phyloP scores from a whole-genome alignment of 2,113 vertebrate genomes.

The Percina caprodes region DNA sequence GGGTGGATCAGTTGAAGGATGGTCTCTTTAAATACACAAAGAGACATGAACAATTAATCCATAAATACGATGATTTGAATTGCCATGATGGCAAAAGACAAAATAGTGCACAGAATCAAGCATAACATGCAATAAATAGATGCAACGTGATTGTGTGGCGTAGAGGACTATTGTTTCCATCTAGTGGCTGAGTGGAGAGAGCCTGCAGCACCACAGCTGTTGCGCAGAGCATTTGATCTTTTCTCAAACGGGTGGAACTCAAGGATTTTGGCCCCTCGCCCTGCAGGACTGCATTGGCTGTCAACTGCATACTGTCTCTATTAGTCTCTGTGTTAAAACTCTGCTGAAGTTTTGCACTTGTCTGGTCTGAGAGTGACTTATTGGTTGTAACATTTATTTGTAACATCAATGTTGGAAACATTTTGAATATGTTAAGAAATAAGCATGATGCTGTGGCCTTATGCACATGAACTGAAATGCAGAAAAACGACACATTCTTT shows the following conservation, averaged over 20 bases:
- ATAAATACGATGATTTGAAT: conserved; percentile 37
- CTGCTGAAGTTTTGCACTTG: conserved; percentile 40
- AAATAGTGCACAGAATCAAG: conserved; percentile 36
- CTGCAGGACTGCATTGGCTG: conserved; percentile 71
- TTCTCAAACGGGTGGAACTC: conserved; percentile 75
- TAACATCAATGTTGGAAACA: conserved; percentile 19
- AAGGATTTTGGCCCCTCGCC: conserved; percentile 78
- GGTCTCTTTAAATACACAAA: conserved; percentile 5
- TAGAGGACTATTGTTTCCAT: conserved; percentile 81
- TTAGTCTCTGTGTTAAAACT: conserved; percentile 63
- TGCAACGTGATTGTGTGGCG: conserved; percentile 30
- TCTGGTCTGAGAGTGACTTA: conserved; percentile 20
- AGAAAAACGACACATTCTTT: background rate
- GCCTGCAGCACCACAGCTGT: conserved; percentile 71
- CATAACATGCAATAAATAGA: conserved; percentile 37
- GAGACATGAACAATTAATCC: background rate
- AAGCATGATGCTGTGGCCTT: background rate
- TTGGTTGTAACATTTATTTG: conserved; percentile 16
- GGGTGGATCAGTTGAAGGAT: background rate
- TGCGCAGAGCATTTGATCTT: conserved; percentile 72
- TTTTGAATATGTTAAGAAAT: background rate
- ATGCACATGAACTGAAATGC: background rate
- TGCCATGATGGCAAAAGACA: conserved; percentile 17
- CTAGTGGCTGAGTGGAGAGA: conserved; percentile 81
- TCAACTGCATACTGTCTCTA: conserved; percentile 76